Evolutionary conservation across 2,888 invertebrate species (phyloP).

Genomic region (Cordylochernes scorpioides): DNA sequence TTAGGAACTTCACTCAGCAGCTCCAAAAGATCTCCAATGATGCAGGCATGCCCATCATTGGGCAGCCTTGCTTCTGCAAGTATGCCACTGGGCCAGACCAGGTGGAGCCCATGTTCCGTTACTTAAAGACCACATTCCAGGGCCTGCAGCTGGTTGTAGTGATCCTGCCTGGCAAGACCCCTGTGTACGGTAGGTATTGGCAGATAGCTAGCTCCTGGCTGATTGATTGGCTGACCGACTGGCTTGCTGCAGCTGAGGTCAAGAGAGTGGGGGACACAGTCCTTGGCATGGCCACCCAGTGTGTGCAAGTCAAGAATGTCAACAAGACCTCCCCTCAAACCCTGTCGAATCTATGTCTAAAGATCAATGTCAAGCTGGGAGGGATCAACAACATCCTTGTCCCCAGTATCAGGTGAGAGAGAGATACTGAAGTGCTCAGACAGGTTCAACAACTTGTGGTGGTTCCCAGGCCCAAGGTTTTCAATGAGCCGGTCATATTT

Average conservation of each 20-base stretch:
- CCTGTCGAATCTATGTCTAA: slow-evolving; percentile 88
- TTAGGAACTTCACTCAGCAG: slow-evolving; percentile 74
- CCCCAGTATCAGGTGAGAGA: slow-evolving; percentile 56
- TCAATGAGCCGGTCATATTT: slow-evolving; percentile 98
- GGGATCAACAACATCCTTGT: slow-evolving; percentile 47
- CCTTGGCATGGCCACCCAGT: slow-evolving; percentile 96
- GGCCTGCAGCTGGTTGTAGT: slow-evolving; percentile 89
- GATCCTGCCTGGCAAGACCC: slow-evolving; percentile 90
- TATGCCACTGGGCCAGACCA: slow-evolving; percentile 99
- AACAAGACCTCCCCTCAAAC: slow-evolving; percentile 99
- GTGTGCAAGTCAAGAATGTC: slow-evolving; percentile 98
- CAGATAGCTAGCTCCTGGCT: neutral
- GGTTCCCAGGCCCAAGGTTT: slow-evolving; percentile 35
- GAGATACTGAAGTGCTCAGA: neutral
- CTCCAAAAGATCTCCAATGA: slow-evolving; percentile 96
- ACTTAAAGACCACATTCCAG: slow-evolving; percentile 82
- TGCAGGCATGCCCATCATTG: slow-evolving; percentile 98
- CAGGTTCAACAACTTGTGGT: neutral
- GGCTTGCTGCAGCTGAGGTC: slow-evolving; percentile 40
- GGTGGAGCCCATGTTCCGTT: slow-evolving; percentile 98
- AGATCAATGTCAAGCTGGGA: slow-evolving; percentile 96
- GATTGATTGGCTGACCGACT: neutral
- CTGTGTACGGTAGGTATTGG: slow-evolving; percentile 85
- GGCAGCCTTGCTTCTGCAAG: slow-evolving; percentile 37
- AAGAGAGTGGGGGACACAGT: slow-evolving; percentile 97